Percentiles rank a stretch among this genome's conserved stretches.
phyloP scores from a whole-genome alignment of 2,797 vertebrate species.

The Gobionotothen gibberifrons region DNA sequence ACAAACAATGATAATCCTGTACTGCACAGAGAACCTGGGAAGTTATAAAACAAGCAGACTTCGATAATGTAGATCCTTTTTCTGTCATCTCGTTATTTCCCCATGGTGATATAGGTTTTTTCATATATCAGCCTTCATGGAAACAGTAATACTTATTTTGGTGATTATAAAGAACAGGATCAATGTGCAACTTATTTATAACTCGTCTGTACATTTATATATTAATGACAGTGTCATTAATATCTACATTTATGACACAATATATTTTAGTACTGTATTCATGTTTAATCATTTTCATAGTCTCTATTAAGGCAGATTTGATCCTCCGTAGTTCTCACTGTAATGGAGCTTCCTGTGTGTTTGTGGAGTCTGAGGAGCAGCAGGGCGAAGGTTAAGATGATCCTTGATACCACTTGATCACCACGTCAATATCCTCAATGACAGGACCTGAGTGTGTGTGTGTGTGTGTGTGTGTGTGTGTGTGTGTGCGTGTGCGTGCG shows the following conservation, averaged over 20 bases:
- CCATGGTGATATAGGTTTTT: no score
- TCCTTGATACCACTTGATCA: slow-evolving; percentile 78
- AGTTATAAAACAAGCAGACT: no score
- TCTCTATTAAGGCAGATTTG: not conserved
- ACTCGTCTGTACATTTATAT: not conserved
- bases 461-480: slow-evolving; percentile 29
- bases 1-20: no score
- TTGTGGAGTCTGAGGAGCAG: slow-evolving; percentile 54
- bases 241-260: no score
- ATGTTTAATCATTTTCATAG: not conserved
- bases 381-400: slow-evolving; percentile 82
- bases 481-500: slow-evolving; percentile 10
- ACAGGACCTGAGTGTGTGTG: slow-evolving; percentile 37
- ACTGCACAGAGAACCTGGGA: no score
- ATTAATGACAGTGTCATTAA: no score
- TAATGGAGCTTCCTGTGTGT: slow-evolving; percentile 46
- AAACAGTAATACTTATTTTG: not conserved
- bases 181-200: not conserved
- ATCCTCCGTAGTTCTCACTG: not conserved
- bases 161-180: not conserved
- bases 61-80: no score
- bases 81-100: no score
- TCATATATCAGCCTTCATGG: no score
- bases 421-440: slow-evolving; percentile 78
- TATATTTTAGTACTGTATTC: not conserved